Conservation (phyloP, 2,888 invertebrate species). For the Bembecia ichneumoniformis region DNA sequence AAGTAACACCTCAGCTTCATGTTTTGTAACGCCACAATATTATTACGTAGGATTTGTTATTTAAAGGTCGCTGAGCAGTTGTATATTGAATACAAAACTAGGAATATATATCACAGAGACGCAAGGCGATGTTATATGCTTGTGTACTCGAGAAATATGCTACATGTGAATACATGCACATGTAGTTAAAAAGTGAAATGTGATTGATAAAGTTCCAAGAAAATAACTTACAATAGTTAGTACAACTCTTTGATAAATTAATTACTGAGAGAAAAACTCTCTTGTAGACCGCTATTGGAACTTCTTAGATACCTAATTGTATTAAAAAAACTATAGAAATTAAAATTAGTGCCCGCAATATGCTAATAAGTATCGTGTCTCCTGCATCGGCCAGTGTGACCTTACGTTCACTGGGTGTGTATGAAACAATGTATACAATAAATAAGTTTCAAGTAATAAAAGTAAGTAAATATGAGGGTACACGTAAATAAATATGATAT, state of each 20-base stretch:
- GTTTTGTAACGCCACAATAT: not conserved
- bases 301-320: too few relatives aligned
- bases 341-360: slow-evolving; percentile 19
- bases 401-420: slow-evolving; percentile 42
- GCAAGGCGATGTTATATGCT: not conserved
- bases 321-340: not conserved
- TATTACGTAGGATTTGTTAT: not conserved
- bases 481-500: too few relatives aligned
- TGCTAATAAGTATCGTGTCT: slow-evolving; percentile 42
- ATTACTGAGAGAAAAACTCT: too few relatives aligned
- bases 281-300: too few relatives aligned
- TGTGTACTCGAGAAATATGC: too few relatives aligned
- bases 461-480: not conserved
- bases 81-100: not conserved
- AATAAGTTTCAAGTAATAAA: not conserved
- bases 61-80: not conserved
- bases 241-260: too few relatives aligned
- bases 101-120: not conserved
- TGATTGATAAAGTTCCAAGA: too few relatives aligned
- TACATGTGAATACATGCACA: too few relatives aligned
- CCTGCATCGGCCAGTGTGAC: slow-evolving; percentile 27
- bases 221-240: too few relatives aligned
- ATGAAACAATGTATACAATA: not conserved
- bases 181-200: too few relatives aligned
- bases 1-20: slow-evolving; percentile 30